Percentiles rank a stretch among this genome's conserved stretches.
These are phyloP conservation scores for Protobothrops mucrosquamatus DNA, from an alignment of 2,113 vertebrate genomes.

Conservation along the genomic window DNA sequence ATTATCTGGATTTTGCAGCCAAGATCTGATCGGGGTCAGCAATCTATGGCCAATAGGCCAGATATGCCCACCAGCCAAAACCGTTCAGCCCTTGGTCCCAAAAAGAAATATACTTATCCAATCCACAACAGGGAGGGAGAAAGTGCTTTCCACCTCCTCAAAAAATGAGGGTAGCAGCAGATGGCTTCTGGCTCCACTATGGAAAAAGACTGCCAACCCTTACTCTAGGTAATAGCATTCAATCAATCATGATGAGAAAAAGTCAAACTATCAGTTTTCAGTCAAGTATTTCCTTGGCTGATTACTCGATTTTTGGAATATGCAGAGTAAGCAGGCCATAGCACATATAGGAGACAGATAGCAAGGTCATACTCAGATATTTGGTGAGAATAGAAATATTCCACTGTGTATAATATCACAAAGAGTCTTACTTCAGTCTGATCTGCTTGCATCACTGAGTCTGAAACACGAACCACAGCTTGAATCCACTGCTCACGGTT, in stretches of 20 bases:
- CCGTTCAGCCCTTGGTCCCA: neutral
- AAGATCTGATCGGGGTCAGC: neutral
- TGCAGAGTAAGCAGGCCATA: accelerated
- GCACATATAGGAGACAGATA: neutral
- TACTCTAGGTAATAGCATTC: neutral
- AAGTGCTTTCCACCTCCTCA: neutral
- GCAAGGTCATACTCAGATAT: neutral
- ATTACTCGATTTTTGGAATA: neutral
- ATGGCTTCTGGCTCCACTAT: neutral
- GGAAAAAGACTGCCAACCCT: neutral
- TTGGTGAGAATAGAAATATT: neutral
- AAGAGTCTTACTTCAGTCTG: slow-evolving; percentile 68
- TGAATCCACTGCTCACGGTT: slow-evolving; percentile 81
- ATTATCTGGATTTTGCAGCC: neutral
- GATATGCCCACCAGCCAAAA: neutral
- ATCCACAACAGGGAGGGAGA: neutral
- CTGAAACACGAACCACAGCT: slow-evolving; percentile 80
- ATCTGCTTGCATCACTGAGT: slow-evolving; percentile 85
- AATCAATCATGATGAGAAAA: neutral
- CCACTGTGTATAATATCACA: neutral
- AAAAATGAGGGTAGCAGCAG: neutral
- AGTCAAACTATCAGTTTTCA: neutral
- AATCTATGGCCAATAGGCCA: neutral
- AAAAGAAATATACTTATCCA: neutral
- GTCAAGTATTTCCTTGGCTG: neutral